Percentiles rank a stretch among this genome's conserved stretches.
These are phyloP conservation scores for Metallyticus violacea DNA, from an alignment of 2,888 invertebrate genomes.

Conservation along the genomic window DNA sequence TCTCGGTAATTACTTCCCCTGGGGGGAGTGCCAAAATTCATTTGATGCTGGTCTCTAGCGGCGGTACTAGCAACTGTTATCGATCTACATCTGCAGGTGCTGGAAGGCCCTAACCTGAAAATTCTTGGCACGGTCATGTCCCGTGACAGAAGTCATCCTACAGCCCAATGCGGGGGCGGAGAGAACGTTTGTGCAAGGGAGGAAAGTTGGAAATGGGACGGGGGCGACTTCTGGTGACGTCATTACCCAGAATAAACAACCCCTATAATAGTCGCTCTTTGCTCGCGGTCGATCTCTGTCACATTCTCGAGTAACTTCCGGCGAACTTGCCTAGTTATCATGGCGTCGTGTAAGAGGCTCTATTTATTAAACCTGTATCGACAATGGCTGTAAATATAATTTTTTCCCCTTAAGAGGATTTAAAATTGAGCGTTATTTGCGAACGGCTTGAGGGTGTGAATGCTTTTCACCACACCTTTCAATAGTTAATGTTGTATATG, in stretches of 20 bases:
- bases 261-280: background rate
- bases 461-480: no score
- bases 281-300: background rate
- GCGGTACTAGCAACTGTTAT: background rate
- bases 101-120: background rate
- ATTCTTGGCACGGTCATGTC: background rate
- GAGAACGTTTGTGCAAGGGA: background rate
- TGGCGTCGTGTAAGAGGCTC: no score
- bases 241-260: background rate
- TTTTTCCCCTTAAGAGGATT: no score
- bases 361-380: no score
- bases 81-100: background rate
- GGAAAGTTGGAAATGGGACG: background rate
- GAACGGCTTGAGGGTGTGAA: no score
- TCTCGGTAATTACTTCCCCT: background rate
- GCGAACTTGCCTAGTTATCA: no score
- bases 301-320: no score
- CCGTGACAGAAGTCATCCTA: background rate
- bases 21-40: background rate
- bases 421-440: no score
- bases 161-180: background rate
- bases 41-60: background rate
- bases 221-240: background rate
- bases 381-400: no score
- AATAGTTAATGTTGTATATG: no score